Evolutionary conservation across 2,888 invertebrate species (phyloP), one percentile per base, ranked within the genome.

Genomic region (Rhodophaea formosa): DNA sequence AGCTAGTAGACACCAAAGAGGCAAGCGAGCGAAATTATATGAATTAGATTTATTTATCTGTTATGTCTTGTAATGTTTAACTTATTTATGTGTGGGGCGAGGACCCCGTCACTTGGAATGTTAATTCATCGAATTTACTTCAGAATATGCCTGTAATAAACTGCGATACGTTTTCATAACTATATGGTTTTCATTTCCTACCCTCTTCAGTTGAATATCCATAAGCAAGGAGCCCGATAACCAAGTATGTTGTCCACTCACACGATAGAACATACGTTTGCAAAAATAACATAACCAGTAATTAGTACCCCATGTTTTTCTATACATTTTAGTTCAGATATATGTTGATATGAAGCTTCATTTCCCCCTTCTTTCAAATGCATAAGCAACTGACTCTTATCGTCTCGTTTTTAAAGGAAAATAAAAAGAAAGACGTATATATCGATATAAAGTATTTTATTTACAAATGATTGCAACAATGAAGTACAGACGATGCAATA

Each of bases 401-500:
- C 2, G 5, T 23, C 23, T 23, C 23, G 23, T 23, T 23, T 23
- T 23, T 23, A 32, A 12, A 6, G 12, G 12, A 6, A 39, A 39
- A 39, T 10, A 12, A 29, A 54, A 69, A 60, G 58, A 53, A 63
- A n/a, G n/a, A n/a, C n/a, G n/a, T 59, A 53, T 55, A 64, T 30
- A 64, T 80, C 81, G 86, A 88, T 89, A 89, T 88, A 89, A 89
- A 90, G 87, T 88, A 88, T 87, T 92, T 92, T 92, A 92, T 92
- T 92, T 92, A 92, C 92, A 92, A 92, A 91, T 92, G 91, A 90
- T 91, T 88, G 91, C 92, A 92, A 92, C 92, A 92, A 88, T 90
- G 88, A 88, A 87, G 77, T 91, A 91, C 85, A 90, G 90, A 88
- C 86, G 85, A 90, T 89, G 90, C 89, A 84, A 84, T 89, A 85